phyloP scores from a whole-genome alignment of 2,888 invertebrate species.

The Muschampia plurimacula region DNA sequence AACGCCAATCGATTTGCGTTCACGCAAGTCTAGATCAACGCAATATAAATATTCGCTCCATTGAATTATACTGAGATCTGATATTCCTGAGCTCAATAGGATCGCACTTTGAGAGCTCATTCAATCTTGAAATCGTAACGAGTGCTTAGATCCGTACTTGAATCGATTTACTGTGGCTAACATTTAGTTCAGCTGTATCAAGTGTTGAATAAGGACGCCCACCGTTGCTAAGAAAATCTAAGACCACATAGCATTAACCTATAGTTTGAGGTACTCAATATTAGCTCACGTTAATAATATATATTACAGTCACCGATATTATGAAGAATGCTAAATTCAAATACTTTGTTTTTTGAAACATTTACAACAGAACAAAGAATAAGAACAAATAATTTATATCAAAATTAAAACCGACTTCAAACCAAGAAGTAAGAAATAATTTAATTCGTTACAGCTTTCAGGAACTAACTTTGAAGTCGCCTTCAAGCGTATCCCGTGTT shows the following conservation, averaged over 20 bases:
- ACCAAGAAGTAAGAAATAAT: too few species aligned
- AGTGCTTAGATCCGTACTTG: slow-evolving; percentile 28
- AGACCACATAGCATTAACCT: background rate
- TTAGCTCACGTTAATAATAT: background rate
- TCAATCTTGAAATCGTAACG: slow-evolving; percentile 26
- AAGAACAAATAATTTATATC: too few species aligned
- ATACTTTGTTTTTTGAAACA: too few species aligned
- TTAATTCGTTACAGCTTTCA: too few species aligned
- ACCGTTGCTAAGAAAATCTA: background rate
- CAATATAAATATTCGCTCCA: slow-evolving; percentile 33
- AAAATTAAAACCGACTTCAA: too few species aligned
- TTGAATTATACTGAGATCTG: slow-evolving; percentile 32
- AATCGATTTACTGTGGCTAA: slow-evolving; percentile 27
- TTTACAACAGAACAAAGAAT: too few species aligned
- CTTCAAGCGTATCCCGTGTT: too few species aligned
- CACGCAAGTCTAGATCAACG: slow-evolving; percentile 30
- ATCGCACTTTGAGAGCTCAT: slow-evolving; percentile 23
- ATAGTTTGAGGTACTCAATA: background rate
- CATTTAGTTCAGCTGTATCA: slow-evolving; percentile 21
- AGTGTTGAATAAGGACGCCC: slow-evolving; percentile 22
- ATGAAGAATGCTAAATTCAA: too few species aligned
- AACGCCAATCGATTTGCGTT: slow-evolving; percentile 21
- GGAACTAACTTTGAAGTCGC: too few species aligned
- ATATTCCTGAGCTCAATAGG: slow-evolving; percentile 30
- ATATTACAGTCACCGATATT: too few species aligned